These are phyloP conservation scores for Bruchidius siliquastri DNA, from an alignment of 2,888 invertebrate genomes.

Conservation along the genomic window DNA sequence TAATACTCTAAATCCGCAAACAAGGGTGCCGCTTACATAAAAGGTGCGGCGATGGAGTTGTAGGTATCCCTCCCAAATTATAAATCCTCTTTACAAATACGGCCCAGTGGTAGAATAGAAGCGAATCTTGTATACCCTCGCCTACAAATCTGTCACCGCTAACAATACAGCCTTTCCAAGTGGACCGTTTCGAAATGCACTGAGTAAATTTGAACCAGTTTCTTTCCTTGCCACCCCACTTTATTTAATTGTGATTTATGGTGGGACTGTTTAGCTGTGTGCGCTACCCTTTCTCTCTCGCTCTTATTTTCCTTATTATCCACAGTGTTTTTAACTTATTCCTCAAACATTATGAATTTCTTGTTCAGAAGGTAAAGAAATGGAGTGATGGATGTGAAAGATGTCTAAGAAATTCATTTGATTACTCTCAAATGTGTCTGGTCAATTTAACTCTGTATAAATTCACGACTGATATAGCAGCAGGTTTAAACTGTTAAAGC, in stretches of 20 bases:
- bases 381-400: no score
- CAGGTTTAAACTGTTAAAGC: background rate
- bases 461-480: background rate
- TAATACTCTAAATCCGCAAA: background rate
- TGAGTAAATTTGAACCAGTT: conserved; percentile 28
- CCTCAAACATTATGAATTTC: background rate
- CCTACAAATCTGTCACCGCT: conserved; percentile 32
- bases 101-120: background rate
- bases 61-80: background rate
- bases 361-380: no score
- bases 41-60: background rate
- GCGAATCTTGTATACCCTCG: background rate
- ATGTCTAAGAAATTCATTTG: no score
- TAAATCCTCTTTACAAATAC: background rate
- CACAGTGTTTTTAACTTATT: background rate
- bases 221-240: conserved; percentile 28
- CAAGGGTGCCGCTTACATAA: background rate
- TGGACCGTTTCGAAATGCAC: conserved; percentile 29
- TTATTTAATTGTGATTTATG: conserved; percentile 36
- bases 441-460: background rate
- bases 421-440: no score
- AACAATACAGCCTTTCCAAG: conserved; percentile 28
- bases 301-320: background rate
- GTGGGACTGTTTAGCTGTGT: conserved; percentile 20
- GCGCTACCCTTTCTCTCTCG: background rate